phyloP scores from a whole-genome alignment of 2,888 invertebrate genomes.

The Psococerastis gibbosa region DNA sequence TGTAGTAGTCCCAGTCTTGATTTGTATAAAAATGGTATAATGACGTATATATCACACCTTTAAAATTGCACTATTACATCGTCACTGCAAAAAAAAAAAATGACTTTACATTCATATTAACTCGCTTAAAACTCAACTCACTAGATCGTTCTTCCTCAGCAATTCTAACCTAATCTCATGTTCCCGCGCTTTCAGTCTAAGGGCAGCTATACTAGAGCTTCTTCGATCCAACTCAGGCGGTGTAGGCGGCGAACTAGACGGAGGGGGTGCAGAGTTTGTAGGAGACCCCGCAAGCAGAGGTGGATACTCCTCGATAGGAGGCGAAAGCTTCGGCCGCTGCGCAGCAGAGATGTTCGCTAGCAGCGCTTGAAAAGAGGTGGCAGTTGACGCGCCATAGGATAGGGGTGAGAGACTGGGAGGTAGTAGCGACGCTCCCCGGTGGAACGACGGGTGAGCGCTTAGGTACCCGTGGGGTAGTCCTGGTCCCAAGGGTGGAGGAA shows the following conservation, averaged over 20 bases:
- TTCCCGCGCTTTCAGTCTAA: conserved; percentile 73
- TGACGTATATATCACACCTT: too few species aligned
- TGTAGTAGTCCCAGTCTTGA: too few species aligned
- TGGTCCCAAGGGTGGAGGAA: conserved; percentile 32
- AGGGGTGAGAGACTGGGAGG: conserved; percentile 32
- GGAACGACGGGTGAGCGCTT: conserved; percentile 34
- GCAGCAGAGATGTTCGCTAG: conserved; percentile 58
- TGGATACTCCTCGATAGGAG: conserved; percentile 21
- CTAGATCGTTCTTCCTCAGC: conserved; percentile 24
- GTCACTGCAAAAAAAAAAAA: too few species aligned
- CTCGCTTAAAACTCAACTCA: conserved; percentile 14
- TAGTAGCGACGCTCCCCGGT: conserved; percentile 42
- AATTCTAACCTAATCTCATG: conserved; percentile 72
- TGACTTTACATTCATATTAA: too few species aligned
- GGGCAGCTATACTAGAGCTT: conserved; percentile 71
- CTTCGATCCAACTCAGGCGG: conserved; percentile 57
- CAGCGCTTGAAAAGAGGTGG: conserved; percentile 64
- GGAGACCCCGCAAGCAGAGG: conserved; percentile 23
- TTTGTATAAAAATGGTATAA: too few species aligned
- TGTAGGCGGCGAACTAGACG: conserved; percentile 21
- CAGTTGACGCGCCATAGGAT: conserved; percentile 25
- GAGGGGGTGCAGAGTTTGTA: conserved; percentile 30
- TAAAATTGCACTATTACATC: too few species aligned
- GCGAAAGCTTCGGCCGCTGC: conserved; percentile 32
- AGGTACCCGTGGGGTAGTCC: conserved; percentile 35